phyloP scores from a whole-genome alignment of 2,797 vertebrate species.

The Dryobates pubescens region DNA sequence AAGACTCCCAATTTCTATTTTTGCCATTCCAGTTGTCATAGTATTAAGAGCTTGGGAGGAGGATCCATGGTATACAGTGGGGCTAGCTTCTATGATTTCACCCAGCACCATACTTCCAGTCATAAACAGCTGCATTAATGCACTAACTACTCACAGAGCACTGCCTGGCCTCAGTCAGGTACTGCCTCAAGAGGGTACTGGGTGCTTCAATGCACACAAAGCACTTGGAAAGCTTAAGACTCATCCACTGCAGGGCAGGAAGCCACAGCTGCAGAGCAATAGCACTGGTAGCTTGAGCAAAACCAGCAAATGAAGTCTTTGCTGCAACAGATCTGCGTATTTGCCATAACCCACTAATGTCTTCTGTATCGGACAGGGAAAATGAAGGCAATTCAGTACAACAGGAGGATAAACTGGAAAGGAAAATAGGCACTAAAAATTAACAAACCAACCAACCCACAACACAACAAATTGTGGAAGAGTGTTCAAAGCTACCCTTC shows the following conservation, averaged over 20 bases:
- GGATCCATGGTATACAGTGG: neutral
- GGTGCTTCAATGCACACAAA: neutral
- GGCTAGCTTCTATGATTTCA: neutral
- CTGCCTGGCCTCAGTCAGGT: neutral
- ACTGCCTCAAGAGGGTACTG: neutral
- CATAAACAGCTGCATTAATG: neutral
- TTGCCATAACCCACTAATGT: no score
- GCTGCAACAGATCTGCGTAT: no score
- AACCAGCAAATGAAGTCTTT: neutral
- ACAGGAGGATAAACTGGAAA: neutral
- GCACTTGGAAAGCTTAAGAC: neutral
- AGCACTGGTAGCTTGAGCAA: neutral
- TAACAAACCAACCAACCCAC: no score
- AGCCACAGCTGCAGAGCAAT: neutral
- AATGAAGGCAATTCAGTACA: neutral
- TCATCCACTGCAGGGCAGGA: neutral
- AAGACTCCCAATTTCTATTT: neutral
- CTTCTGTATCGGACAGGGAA: no score
- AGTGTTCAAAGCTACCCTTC: neutral
- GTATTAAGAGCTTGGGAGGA: neutral
- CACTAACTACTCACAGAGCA: neutral
- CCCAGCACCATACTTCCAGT: neutral
- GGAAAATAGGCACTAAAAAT: neutral
- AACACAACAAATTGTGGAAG: neutral
- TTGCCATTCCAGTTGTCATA: neutral